Evolutionary conservation across 1,140 invertebrate genomes (phyloP).

Genomic region (Ridgeia piscesae): DNA sequence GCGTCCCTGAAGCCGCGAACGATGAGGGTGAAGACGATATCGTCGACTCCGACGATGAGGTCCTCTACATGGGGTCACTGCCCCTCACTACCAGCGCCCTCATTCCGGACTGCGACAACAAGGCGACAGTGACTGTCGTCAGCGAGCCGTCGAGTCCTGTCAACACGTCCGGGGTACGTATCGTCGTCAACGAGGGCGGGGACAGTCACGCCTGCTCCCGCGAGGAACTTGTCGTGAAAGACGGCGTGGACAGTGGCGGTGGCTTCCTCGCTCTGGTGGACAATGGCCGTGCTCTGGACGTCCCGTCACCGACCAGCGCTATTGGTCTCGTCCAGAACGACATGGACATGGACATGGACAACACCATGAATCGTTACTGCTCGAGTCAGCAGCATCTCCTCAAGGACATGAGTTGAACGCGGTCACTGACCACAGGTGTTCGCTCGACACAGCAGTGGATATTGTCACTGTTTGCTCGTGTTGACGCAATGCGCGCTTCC

Average conservation of each 20-base stretch:
- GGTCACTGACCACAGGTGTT: no score
- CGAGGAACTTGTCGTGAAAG: not conserved
- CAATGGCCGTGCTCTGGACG: not conserved
- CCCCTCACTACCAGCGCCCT: not conserved
- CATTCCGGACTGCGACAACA: not conserved
- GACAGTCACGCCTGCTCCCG: not conserved
- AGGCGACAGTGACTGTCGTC: not conserved
- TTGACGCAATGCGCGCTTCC: no score
- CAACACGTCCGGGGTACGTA: not conserved
- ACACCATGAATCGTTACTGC: not conserved
- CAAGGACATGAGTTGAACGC: not conserved
- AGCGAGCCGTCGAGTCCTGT: not conserved
- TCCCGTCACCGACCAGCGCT: not conserved
- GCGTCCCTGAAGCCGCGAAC: not conserved
- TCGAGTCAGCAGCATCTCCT: not conserved
- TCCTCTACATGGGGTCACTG: not conserved
- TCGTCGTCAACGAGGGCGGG: slow-evolving; percentile 7
- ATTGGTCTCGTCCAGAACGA: not conserved
- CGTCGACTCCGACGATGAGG: not conserved
- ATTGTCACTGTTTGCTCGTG: no score
- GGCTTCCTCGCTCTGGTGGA: not conserved
- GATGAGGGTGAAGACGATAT: not conserved
- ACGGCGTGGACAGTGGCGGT: not conserved
- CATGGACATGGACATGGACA: not conserved
- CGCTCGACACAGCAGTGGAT: no score